These are phyloP conservation scores for Phocides pigmalion DNA, from an alignment of 1,140 invertebrate species.

Conservation along the genomic window DNA sequence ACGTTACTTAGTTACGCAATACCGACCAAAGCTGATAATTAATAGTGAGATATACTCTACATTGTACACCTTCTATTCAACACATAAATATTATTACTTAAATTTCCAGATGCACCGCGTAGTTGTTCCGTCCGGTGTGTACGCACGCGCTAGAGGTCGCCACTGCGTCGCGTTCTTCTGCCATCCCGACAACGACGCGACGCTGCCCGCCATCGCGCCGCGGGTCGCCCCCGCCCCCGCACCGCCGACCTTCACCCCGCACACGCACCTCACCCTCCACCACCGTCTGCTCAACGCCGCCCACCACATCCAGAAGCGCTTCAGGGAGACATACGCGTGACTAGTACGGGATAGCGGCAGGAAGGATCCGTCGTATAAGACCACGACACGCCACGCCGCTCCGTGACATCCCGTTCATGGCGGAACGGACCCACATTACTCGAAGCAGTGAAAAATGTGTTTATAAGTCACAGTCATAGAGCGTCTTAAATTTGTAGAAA, in stretches of 20 bases:
- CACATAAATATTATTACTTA: background rate
- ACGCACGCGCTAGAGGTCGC: slow-evolving; percentile 84
- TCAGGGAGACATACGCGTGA: slow-evolving; percentile 88
- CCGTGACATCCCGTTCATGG: slow-evolving; percentile 41
- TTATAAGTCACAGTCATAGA: background rate
- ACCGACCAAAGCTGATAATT: no score
- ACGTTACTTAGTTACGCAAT: no score
- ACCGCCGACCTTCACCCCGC: slow-evolving; percentile 60
- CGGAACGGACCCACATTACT: slow-evolving; percentile 19
- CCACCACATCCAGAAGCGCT: slow-evolving; percentile 88
- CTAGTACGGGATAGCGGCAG: slow-evolving; percentile 56
- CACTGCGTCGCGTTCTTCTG: slow-evolving; percentile 91
- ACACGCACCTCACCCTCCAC: slow-evolving; percentile 70
- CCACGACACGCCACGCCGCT: slow-evolving; percentile 46
- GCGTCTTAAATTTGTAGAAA: no score
- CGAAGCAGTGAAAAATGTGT: slow-evolving; percentile 13
- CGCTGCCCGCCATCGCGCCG: slow-evolving; percentile 85
- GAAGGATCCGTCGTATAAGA: slow-evolving; percentile 45
- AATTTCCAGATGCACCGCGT: slow-evolving; percentile 87
- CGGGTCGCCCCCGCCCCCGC: slow-evolving; percentile 68
- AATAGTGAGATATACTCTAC: no score
- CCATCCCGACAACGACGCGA: slow-evolving; percentile 87
- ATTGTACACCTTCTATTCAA: no score
- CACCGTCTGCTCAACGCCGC: slow-evolving; percentile 87
- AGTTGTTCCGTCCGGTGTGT: slow-evolving; percentile 87